phyloP scores from a whole-genome alignment of 2,888 invertebrate species.

The Taenaris catops region DNA sequence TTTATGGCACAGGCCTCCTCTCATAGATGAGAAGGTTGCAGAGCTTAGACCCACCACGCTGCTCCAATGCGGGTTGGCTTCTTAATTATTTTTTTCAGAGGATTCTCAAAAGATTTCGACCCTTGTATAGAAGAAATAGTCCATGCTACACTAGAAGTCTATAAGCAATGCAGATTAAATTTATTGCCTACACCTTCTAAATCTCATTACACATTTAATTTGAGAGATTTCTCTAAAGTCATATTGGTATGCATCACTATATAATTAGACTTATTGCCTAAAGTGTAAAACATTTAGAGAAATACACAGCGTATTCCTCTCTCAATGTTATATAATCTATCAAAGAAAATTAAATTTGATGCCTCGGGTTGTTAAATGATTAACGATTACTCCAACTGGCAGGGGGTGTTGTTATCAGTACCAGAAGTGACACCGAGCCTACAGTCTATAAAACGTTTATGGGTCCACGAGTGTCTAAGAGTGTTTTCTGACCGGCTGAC shows the following conservation, averaged over 20 bases:
- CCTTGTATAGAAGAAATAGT: constrained; percentile 95
- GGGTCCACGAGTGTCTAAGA: constrained; percentile 96
- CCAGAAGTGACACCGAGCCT: constrained; percentile 95
- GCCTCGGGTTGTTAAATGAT: not conserved
- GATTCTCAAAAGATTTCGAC: constrained; percentile 96
- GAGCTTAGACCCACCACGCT: no score
- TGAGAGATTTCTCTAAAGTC: constrained; percentile 96
- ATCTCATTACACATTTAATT: constrained; percentile 96
- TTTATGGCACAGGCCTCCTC: no score
- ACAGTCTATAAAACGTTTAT: constrained; percentile 92
- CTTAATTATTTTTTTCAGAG: constrained; percentile 75
- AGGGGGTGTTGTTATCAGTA: constrained; percentile 94
- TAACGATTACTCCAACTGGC: not conserved
- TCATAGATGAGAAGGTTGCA: no score
- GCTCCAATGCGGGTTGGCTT: no score
- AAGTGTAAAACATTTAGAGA: no score
- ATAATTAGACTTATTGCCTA: no score
- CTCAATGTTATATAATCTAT: no score
- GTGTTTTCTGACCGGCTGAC: constrained; percentile 96
- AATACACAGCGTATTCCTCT: no score
- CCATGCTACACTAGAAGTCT: constrained; percentile 90
- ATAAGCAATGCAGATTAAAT: constrained; percentile 89
- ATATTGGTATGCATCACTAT: constrained; percentile 82
- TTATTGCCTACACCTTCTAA: constrained; percentile 95
- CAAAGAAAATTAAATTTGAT: no score